Evolutionary conservation across 2,113 vertebrate species (phyloP).

Genomic region (Cygnus buccinator): DNA sequence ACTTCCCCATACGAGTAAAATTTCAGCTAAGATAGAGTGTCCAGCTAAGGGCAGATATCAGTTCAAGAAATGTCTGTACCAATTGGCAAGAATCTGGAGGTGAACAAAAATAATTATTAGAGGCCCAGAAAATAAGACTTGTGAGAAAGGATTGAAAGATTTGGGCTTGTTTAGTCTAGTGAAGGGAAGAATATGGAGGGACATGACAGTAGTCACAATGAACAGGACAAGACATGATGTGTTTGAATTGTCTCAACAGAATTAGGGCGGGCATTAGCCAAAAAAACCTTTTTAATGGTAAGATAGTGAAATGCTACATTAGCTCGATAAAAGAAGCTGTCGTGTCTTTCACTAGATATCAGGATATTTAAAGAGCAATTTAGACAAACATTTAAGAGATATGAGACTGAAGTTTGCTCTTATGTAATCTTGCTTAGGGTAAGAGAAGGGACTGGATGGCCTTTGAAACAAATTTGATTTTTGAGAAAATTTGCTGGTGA

Average conservation of each 20-base stretch:
- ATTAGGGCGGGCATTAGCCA: neutral
- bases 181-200: constrained; percentile 22
- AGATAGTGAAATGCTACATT: constrained; percentile 32
- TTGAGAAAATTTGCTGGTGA: too few species aligned
- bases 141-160: neutral
- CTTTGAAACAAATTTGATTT: too few species aligned
- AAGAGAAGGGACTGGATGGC: neutral
- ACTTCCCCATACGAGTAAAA: neutral
- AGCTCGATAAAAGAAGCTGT: neutral
- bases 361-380: neutral
- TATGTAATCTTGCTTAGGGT: neutral
- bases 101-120: neutral
- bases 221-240: constrained; percentile 21
- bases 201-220: constrained; percentile 15
- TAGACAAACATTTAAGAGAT: constrained; percentile 30
- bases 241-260: constrained; percentile 7
- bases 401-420: constrained; percentile 1
- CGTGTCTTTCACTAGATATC: neutral
- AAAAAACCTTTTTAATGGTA: neutral
- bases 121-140: neutral
- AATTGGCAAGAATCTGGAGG: neutral
- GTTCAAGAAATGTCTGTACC: neutral
- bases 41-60: neutral
- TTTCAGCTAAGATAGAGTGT: neutral
- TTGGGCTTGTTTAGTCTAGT: constrained; percentile 57